Evolutionary conservation across 2,113 vertebrate species (phyloP).

Genomic region (Corythaeola cristata): DNA sequence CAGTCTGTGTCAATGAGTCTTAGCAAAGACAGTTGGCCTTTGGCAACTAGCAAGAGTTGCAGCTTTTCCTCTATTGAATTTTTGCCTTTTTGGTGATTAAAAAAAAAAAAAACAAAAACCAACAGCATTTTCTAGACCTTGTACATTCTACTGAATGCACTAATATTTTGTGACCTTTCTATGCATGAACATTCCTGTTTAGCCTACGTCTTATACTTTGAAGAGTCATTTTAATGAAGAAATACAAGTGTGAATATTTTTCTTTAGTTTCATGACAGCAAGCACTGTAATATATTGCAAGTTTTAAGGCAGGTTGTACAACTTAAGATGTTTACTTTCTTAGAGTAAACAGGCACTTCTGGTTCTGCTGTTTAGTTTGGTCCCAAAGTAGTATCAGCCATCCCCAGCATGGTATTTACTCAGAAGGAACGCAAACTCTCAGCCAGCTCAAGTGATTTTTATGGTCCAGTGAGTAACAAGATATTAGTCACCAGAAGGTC

Average conservation of each 20-base stretch:
- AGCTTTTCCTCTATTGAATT: background rate
- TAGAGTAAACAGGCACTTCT: constrained; percentile 13
- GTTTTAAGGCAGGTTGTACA: background rate
- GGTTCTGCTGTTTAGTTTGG: constrained; percentile 27
- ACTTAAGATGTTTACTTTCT: constrained; percentile 13
- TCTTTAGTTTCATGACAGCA: background rate
- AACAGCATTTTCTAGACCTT: background rate
- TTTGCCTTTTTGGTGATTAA: background rate
- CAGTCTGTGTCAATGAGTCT: background rate
- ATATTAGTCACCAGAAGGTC: constrained; percentile 7
- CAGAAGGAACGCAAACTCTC: background rate
- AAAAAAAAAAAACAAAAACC: too few species aligned
- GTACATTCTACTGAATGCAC: background rate
- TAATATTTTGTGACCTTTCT: background rate
- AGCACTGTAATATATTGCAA: background rate
- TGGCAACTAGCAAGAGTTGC: background rate
- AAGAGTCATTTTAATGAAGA: background rate
- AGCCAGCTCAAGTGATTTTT: constrained; percentile 31
- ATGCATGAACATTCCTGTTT: background rate
- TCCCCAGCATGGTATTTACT: constrained; percentile 12
- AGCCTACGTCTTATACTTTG: background rate
- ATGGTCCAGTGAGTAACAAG: constrained; percentile 1
- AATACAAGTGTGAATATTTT: background rate
- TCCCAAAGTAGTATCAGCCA: background rate
- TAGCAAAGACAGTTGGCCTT: background rate